Evolutionary conservation across 2,113 vertebrate species (phyloP).

Genomic region (Microcebus murinus): DNA sequence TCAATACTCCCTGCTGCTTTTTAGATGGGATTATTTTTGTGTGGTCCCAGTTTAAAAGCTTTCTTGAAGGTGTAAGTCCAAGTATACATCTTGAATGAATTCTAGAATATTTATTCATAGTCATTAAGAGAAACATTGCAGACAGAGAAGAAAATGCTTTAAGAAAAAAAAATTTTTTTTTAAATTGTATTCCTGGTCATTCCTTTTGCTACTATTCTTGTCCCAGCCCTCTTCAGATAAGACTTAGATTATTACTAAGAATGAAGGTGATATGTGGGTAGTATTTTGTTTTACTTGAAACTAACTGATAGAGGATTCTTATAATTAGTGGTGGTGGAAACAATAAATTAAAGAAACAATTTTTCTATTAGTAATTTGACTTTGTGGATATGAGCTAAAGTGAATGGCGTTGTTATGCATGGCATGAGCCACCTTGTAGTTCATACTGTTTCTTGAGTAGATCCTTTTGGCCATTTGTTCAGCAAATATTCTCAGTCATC

Average conservation of each 20-base stretch:
- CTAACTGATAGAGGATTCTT: not conserved
- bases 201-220: not conserved
- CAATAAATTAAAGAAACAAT: not conserved
- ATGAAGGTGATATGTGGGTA: not conserved
- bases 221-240: not conserved
- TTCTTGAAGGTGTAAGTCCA: not conserved
- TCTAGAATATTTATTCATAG: not conserved
- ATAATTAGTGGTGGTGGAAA: not conserved
- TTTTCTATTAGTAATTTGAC: not conserved
- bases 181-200: not conserved
- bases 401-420: not conserved
- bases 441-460: not conserved
- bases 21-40: not conserved
- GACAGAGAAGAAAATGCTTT: not conserved
- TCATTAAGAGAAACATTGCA: not conserved
- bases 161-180: not conserved
- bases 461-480: not conserved
- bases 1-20: not conserved
- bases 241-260: not conserved
- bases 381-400: not conserved
- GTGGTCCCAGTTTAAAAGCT: not conserved
- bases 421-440: not conserved
- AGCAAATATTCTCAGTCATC: not conserved
- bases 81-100: not conserved
- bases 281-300: conserved; percentile 8